These are phyloP conservation scores for Nymphalis polychloros DNA, from an alignment of 2,888 invertebrate genomes.

Conservation along the genomic window DNA sequence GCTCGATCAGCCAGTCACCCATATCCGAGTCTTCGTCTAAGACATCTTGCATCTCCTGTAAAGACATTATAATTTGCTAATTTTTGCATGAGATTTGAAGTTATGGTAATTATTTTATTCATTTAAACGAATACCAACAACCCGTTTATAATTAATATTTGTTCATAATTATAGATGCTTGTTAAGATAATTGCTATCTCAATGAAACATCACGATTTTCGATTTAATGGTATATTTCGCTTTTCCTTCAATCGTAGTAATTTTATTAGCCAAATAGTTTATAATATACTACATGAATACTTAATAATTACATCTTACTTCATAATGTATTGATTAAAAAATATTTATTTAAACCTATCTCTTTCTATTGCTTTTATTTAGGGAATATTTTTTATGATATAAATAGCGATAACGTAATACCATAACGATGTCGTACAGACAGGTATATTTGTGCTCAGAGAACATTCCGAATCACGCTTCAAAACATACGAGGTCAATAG, in stretches of 20 bases:
- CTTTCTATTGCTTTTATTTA: background rate
- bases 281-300: background rate
- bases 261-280: background rate
- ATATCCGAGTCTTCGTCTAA: conserved; percentile 85
- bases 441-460: conserved; percentile 14
- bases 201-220: conserved; percentile 6
- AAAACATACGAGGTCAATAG: conserved; percentile 50
- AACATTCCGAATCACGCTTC: conserved; percentile 32
- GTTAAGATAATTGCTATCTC: background rate
- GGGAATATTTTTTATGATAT: background rate
- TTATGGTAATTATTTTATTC: background rate
- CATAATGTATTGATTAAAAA: background rate
- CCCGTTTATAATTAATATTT: background rate
- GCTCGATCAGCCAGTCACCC: conserved; percentile 86
- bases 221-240: background rate
- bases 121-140: conserved; percentile 2
- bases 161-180: background rate
- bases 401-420: conserved; percentile 7
- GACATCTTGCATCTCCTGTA: conserved; percentile 84
- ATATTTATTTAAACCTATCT: no score
- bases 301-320: background rate
- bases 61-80: conserved; percentile 40
- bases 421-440: conserved; percentile 14
- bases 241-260: background rate
- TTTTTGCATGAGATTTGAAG: background rate